phyloP scores from a whole-genome alignment of 2,888 invertebrate genomes.

The Plutella xylostella region DNA sequence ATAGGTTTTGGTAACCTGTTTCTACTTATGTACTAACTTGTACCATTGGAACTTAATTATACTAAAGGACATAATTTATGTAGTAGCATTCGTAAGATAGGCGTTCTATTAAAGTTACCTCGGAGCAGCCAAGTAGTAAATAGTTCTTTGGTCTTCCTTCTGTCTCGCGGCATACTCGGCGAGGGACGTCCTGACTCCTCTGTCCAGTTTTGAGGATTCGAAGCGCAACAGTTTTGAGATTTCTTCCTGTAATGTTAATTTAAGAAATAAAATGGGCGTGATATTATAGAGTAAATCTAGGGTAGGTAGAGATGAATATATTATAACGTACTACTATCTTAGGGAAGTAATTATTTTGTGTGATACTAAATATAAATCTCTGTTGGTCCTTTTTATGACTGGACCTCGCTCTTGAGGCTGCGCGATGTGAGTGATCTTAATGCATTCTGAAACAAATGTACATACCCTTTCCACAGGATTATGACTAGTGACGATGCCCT shows the following conservation, averaged over 20 bases:
- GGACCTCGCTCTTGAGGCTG: too few species aligned
- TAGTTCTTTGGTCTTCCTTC: conserved; percentile 83
- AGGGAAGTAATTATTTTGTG: too few species aligned
- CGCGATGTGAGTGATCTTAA: too few species aligned
- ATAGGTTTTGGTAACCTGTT: too few species aligned
- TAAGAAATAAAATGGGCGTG: conserved; percentile 5
- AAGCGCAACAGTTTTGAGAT: conserved; percentile 90
- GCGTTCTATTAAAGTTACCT: conserved; percentile 70
- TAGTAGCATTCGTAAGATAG: too few species aligned
- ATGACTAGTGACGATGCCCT: conserved; percentile 90
- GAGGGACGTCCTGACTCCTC: conserved; percentile 80
- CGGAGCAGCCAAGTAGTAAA: conserved; percentile 95
- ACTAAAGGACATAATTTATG: too few species aligned
- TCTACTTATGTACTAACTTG: too few species aligned
- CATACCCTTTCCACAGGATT: conserved; percentile 84
- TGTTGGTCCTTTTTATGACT: too few species aligned
- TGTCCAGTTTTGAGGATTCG: conserved; percentile 85
- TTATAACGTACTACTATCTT: too few species aligned
- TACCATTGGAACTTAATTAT: too few species aligned
- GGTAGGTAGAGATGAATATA: neutral
- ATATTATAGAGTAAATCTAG: neutral
- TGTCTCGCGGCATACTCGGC: conserved; percentile 84
- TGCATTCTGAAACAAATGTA: neutral
- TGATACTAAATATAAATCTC: too few species aligned
- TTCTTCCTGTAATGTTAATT: conserved; percentile 75